phyloP scores from a whole-genome alignment of 1,140 invertebrate genomes.

The Helicoverpa armigera region DNA sequence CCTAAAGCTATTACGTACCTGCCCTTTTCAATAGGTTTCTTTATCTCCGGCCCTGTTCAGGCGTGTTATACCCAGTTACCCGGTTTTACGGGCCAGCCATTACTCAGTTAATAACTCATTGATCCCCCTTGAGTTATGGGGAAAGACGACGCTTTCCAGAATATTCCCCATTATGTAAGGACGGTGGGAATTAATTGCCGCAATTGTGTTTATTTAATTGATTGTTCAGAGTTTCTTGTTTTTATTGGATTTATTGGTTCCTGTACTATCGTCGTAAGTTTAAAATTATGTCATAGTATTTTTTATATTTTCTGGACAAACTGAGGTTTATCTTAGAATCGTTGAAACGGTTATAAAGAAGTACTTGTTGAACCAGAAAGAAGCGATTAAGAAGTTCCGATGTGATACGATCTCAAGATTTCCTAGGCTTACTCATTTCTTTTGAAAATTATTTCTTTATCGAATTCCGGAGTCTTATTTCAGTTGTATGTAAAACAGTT shows the following conservation, averaged over 20 bases:
- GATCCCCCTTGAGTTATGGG: constrained; percentile 57
- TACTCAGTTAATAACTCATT: constrained; percentile 63
- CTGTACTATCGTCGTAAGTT: not conserved
- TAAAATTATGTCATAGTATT: not conserved
- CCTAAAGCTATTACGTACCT: constrained; percentile 43
- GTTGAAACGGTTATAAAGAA: too few relatives aligned
- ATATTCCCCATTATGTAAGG: constrained; percentile 49
- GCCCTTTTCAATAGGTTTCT: constrained; percentile 57
- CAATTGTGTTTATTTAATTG: constrained; percentile 45
- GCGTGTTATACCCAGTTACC: constrained; percentile 43
- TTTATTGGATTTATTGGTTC: constrained; percentile 24
- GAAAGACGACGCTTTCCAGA: constrained; percentile 43
- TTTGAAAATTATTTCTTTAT: too few relatives aligned
- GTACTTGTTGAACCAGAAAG: too few relatives aligned
- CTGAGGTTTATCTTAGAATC: too few relatives aligned
- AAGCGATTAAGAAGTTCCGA: too few relatives aligned
- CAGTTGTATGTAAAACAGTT: not conserved
- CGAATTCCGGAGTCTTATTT: not conserved
- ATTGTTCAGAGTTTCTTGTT: constrained; percentile 21
- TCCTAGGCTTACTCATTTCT: too few relatives aligned
- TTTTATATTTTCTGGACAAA: not conserved
- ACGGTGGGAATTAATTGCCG: constrained; percentile 48
- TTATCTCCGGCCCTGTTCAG: constrained; percentile 51
- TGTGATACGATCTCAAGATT: too few relatives aligned
- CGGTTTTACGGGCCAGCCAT: constrained; percentile 53